phyloP scores from a whole-genome alignment of 1,140 invertebrate genomes.

The Lucilia sericata region DNA sequence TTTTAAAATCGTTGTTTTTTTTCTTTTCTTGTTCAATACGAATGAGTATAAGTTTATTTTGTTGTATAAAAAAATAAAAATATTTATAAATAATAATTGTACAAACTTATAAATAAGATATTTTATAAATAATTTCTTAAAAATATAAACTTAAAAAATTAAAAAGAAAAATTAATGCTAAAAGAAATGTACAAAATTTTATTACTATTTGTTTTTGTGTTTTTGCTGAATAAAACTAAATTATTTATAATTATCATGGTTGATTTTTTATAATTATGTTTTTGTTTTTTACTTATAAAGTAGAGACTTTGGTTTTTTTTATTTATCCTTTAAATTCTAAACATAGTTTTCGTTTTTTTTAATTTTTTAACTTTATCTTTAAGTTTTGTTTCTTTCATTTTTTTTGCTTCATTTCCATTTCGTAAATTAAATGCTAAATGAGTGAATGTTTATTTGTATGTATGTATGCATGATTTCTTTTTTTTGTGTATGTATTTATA shows the following conservation, averaged over 20 bases:
- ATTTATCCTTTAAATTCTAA: conserved; percentile 18
- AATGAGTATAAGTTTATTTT: background rate
- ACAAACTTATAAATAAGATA: background rate
- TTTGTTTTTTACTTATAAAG: conserved; percentile 41
- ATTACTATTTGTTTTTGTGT: background rate
- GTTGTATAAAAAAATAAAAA: background rate
- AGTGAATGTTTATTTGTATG: conserved; percentile 3
- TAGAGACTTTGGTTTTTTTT: conserved; percentile 41
- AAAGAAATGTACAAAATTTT: conserved; percentile 7
- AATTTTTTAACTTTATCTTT: conserved; percentile 25
- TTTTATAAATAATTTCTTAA: background rate
- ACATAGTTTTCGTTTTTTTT: conserved; percentile 1
- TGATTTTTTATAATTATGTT: background rate
- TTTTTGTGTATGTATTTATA: conserved; percentile 13
- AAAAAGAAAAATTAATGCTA: background rate
- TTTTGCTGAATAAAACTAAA: conserved; percentile 1
- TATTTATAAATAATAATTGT: background rate
- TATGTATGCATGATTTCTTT: background rate
- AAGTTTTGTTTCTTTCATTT: conserved; percentile 30
- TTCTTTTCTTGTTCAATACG: background rate
- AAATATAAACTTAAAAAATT: background rate
- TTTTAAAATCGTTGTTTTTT: background rate
- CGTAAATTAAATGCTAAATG: conserved; percentile 19
- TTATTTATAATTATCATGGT: background rate
- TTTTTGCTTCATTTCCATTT: background rate